Evolutionary conservation across 64 coral and sea anemone species (phyloP).

Genomic region (Hydrozoanthus tunicans): DNA sequence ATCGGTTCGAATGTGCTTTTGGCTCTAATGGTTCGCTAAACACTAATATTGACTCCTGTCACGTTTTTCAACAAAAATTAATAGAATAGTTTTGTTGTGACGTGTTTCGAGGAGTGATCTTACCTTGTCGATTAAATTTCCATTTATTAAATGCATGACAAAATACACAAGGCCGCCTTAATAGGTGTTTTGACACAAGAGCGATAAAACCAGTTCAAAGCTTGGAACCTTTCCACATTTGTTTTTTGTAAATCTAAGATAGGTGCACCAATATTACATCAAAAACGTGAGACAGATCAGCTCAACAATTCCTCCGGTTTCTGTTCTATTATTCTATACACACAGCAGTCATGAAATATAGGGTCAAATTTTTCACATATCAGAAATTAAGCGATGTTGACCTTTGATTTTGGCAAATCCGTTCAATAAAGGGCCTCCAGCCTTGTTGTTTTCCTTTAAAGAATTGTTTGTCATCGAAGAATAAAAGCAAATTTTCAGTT

Average conservation of each 20-base stretch:
- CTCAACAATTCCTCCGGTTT: neutral
- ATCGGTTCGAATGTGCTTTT: neutral
- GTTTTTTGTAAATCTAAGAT: neutral
- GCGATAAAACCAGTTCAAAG: neutral
- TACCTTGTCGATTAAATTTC: constrained; percentile 33
- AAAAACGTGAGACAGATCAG: neutral
- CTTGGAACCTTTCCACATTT: neutral
- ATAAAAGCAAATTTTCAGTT: too few species aligned
- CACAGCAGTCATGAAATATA: neutral
- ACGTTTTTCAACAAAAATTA: neutral
- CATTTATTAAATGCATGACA: constrained; percentile 31
- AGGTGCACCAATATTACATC: neutral
- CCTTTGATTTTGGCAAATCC: too few species aligned
- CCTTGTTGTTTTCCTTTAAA: too few species aligned
- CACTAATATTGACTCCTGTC: neutral
- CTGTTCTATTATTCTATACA: neutral
- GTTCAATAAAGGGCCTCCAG: too few species aligned
- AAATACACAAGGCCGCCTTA: neutral
- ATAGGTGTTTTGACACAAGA: neutral
- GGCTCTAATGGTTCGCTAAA: neutral
- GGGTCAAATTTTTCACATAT: neutral
- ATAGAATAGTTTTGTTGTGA: neutral
- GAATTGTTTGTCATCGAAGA: too few species aligned
- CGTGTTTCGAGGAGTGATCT: neutral
- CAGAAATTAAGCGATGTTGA: neutral